Evolutionary conservation across 2,888 invertebrate species (phyloP).

Genomic region (Troides oblongomaculatus): DNA sequence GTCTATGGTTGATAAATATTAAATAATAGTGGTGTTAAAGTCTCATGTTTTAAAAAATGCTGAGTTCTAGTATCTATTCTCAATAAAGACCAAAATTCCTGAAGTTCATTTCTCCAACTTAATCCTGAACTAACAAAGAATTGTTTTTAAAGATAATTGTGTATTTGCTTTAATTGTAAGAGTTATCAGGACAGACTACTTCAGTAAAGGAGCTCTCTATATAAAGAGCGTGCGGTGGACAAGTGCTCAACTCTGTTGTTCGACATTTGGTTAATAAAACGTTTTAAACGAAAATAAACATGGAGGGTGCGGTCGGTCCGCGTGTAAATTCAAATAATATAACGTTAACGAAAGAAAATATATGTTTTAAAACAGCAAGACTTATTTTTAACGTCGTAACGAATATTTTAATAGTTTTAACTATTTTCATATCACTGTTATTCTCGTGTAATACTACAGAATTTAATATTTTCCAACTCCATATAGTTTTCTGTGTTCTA

Average conservation of each 20-base stretch:
- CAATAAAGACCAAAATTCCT: no score
- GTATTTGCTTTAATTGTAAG: slow-evolving; percentile 1
- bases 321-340: slow-evolving; percentile 2
- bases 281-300: background rate
- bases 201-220: slow-evolving; percentile 15
- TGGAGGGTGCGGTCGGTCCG: background rate
- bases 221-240: slow-evolving; percentile 5
- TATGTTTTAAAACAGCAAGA: slow-evolving; percentile 7
- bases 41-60: no score
- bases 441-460: slow-evolving; percentile 10
- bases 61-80: no score
- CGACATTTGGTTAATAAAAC: background rate
- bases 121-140: background rate
- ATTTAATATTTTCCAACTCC: slow-evolving; percentile 8
- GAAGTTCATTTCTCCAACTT: no score
- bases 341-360: background rate
- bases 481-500: slow-evolving; percentile 24
- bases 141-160: slow-evolving; percentile 4
- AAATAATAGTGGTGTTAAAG: no score
- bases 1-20: no score
- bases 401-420: slow-evolving; percentile 19
- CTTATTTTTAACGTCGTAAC: slow-evolving; percentile 12
- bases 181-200: slow-evolving; percentile 3
- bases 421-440: slow-evolving; percentile 11
- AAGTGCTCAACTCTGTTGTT: background rate